Conservation (phyloP, 1,140 invertebrate genomes). For the Plodia interpunctella region DNA sequence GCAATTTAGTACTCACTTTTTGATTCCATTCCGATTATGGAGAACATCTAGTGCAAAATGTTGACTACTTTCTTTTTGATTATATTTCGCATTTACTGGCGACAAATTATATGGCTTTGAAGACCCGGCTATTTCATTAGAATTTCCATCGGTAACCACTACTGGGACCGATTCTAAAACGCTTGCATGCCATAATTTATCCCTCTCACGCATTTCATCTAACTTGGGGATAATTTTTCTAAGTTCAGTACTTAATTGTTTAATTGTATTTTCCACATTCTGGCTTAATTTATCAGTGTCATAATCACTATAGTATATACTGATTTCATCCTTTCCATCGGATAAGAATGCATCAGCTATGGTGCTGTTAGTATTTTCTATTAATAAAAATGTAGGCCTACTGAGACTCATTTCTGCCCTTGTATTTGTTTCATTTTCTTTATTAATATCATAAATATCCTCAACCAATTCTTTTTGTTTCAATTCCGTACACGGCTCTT, state of each 20-base stretch:
- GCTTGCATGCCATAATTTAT: slow-evolving; percentile 54
- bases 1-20: slow-evolving; percentile 1
- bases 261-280: slow-evolving; percentile 68
- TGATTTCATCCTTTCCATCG: slow-evolving; percentile 69
- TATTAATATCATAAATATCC: slow-evolving; percentile 44
- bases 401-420: slow-evolving; percentile 62
- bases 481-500: slow-evolving; percentile 18
- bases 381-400: slow-evolving; percentile 66
- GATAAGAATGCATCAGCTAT: slow-evolving; percentile 77
- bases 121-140: slow-evolving; percentile 44
- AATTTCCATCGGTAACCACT: slow-evolving; percentile 54
- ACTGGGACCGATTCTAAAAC: slow-evolving; percentile 28
- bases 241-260: slow-evolving; percentile 65
- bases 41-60: not conserved
- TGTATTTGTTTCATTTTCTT: slow-evolving; percentile 59
- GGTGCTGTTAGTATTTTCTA: slow-evolving; percentile 62
- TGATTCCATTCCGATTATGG: not conserved
- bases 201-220: slow-evolving; percentile 67
- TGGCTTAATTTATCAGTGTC: slow-evolving; percentile 57
- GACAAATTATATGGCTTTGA: slow-evolving; percentile 17
- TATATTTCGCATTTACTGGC: not conserved
- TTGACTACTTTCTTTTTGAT: not conserved
- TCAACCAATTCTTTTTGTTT: slow-evolving; percentile 22
- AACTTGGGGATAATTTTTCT: slow-evolving; percentile 70
- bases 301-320: slow-evolving; percentile 56